Conservation (phyloP, 2,113 vertebrate genomes). For the Polyodon spathula region DNA sequence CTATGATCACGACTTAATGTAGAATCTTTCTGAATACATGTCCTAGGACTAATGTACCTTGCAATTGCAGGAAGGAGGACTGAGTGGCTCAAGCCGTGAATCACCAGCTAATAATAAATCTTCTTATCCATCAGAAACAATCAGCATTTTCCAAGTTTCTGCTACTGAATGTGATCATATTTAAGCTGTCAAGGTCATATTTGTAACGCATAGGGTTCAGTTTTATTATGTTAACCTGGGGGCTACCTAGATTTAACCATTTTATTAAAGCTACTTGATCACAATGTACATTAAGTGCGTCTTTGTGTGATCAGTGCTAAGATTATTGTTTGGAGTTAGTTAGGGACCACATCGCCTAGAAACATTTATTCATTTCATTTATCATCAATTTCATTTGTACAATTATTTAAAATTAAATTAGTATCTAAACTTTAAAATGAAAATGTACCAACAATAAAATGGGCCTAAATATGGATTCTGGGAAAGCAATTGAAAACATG, state of each 20-base stretch:
- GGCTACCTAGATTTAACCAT: not conserved
- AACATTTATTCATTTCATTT: too few species aligned
- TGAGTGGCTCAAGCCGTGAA: conserved; percentile 1
- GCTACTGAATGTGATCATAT: conserved; percentile 2
- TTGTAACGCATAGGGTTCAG: not conserved
- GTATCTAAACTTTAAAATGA: too few species aligned
- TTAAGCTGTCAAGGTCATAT: conserved; percentile 25
- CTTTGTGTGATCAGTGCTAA: not conserved
- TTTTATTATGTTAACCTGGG: not conserved
- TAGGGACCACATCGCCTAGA: too few species aligned
- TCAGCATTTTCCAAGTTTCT: conserved; percentile 31
- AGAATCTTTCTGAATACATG: too few species aligned
- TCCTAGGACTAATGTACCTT: too few species aligned
- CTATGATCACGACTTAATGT: too few species aligned
- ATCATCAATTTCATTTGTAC: too few species aligned
- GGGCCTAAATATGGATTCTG: too few species aligned
- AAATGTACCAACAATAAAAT: too few species aligned
- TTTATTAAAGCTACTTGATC: not conserved
- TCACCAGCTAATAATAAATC: conserved; percentile 33
- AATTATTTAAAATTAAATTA: too few species aligned
- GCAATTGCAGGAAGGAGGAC: too few species aligned
- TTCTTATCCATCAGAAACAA: conserved; percentile 30
- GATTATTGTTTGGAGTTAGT: not conserved
- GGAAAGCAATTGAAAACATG: too few species aligned
- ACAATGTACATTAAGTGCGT: not conserved